phyloP scores from a whole-genome alignment of 2,113 vertebrate genomes.

The Mola mola region DNA sequence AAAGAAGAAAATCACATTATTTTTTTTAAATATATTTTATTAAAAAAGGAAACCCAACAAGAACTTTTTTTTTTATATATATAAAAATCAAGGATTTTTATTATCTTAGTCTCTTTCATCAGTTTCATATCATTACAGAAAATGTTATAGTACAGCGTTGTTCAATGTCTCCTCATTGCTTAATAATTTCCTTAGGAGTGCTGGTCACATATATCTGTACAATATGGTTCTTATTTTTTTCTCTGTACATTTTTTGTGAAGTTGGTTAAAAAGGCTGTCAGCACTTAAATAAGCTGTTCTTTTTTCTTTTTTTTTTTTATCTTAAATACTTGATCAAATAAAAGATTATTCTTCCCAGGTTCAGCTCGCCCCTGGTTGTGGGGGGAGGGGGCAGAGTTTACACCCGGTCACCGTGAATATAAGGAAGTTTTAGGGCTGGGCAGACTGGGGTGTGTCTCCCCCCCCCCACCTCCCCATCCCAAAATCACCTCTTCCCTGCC shows the following conservation, averaged over 20 bases:
- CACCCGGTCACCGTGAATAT: conserved; percentile 89
- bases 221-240: conserved; percentile 93
- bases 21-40: conserved; percentile 76
- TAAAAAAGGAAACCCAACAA: conserved; percentile 82
- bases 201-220: conserved; percentile 99
- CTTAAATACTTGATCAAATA: conserved; percentile 90
- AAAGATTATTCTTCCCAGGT: conserved; percentile 89
- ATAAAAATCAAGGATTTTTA: conserved; percentile 99
- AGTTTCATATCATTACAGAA: conserved; percentile 99
- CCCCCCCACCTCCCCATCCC: conserved; percentile 71
- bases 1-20: conserved; percentile 60
- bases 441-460: conserved; percentile 79
- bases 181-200: conserved; percentile 98
- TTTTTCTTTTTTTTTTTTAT: conserved; percentile 79
- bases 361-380: conserved; percentile 81
- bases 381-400: conserved; percentile 78
- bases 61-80: conserved; percentile 84
- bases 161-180: conserved; percentile 98
- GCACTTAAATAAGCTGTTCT: conserved; percentile 99
- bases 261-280: conserved; percentile 99
- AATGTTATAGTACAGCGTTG: conserved; percentile 99
- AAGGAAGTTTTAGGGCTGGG: conserved; percentile 85
- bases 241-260: conserved; percentile 99
- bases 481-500: conserved; percentile 82
- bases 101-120: conserved; percentile 94